These are phyloP conservation scores for Xanthia togata DNA, from an alignment of 2,888 invertebrate species.

Conservation along the genomic window DNA sequence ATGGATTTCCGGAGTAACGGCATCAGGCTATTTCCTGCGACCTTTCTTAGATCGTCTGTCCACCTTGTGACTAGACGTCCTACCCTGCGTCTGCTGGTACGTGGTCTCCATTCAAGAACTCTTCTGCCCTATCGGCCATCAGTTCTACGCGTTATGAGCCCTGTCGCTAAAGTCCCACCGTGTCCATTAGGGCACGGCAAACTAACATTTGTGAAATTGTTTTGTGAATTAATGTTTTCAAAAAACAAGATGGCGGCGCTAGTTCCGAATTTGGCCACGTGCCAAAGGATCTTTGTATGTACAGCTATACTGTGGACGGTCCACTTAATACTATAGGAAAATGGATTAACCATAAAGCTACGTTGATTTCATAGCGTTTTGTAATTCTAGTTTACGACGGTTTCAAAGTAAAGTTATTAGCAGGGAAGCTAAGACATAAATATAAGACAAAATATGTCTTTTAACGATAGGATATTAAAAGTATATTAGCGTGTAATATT, in stretches of 20 bases:
- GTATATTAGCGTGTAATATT: background rate
- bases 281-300: background rate
- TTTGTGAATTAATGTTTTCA: no score
- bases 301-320: background rate
- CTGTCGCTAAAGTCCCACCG: no score
- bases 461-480: slow-evolving; percentile 32
- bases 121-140: no score
- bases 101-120: no score
- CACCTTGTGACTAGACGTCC: no score
- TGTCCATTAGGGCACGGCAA: no score
- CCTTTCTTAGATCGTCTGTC: no score
- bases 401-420: slow-evolving; percentile 33
- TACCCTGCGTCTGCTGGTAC: no score
- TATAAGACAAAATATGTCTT: slow-evolving; percentile 30
- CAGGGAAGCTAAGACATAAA: slow-evolving; percentile 16
- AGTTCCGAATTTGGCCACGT: background rate
- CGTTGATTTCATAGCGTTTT: slow-evolving; percentile 45
- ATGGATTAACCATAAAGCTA: slow-evolving; percentile 21
- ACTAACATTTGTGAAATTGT: no score
- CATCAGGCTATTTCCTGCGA: no score
- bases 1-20: no score
- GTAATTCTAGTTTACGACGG: slow-evolving; percentile 26
- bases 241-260: background rate
- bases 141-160: no score
- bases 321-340: slow-evolving; percentile 17